A percentile compares a stretch with the other conserved stretches of the same genome.
Conservation (phyloP, 2,113 vertebrate genomes). For the Pelodiscus sinensis region DNA sequence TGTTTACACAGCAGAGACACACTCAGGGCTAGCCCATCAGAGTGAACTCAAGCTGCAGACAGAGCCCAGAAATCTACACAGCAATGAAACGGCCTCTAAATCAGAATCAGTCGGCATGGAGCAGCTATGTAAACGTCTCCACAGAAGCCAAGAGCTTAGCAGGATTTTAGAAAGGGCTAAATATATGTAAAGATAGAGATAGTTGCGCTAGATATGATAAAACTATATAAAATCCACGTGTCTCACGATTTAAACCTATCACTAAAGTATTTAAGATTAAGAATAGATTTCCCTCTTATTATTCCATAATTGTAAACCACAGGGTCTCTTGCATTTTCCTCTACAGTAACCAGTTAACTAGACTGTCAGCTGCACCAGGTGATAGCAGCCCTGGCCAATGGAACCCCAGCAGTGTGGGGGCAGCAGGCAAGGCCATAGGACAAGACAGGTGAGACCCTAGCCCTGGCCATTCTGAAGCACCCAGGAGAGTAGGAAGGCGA, state of each 20-base stretch:
- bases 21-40: background rate
- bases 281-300: background rate
- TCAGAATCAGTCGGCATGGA: background rate
- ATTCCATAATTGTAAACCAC: background rate
- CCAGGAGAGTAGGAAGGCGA: too few relatives aligned
- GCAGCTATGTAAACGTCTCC: background rate
- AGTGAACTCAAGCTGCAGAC: background rate
- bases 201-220: background rate
- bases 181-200: background rate
- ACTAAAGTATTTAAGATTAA: background rate
- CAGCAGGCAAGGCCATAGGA: too few relatives aligned
- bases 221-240: background rate
- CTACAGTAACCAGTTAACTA: background rate
- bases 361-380: too few relatives aligned
- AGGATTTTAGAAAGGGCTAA: background rate
- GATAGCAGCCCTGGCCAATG: too few relatives aligned
- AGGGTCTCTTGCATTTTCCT: background rate
- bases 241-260: constrained; percentile 25
- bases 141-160: background rate
- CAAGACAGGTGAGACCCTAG: too few relatives aligned
- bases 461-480: too few relatives aligned
- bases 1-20: background rate
- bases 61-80: background rate
- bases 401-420: too few relatives aligned
- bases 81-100: background rate